Evolutionary conservation across 2,888 invertebrate genomes (phyloP).

Genomic region (Caenorhabditis afra): DNA sequence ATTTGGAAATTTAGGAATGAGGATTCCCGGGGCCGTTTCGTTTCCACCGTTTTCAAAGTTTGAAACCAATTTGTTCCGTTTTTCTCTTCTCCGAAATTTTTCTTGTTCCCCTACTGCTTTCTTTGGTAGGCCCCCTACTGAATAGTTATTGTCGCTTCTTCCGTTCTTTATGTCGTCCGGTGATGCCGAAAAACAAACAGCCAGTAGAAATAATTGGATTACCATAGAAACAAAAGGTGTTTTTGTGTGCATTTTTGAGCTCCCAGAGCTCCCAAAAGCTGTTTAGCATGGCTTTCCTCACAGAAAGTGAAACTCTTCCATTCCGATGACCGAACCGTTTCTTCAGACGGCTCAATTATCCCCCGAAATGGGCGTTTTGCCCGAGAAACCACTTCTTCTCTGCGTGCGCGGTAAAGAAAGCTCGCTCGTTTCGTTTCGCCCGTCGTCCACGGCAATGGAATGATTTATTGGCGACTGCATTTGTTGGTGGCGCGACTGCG

Average conservation of each 20-base stretch:
- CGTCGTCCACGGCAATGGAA: constrained; percentile 9
- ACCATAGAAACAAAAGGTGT: constrained; percentile 2
- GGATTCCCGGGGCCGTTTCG: background rate
- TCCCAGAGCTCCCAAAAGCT: background rate
- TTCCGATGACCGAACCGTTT: background rate
- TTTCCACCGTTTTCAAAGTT: background rate
- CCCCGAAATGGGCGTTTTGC: too few relatives aligned
- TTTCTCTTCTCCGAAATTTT: background rate
- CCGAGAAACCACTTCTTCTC: background rate
- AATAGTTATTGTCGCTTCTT: too few relatives aligned
- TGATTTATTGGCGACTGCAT: constrained; percentile 29
- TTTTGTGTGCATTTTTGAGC: background rate
- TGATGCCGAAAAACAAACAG: background rate
- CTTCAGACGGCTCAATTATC: constrained; percentile 12
- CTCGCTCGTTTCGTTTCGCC: background rate
- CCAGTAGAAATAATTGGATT: background rate
- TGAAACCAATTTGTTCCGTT: background rate
- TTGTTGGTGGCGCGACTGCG: background rate
- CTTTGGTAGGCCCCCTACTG: too few relatives aligned
- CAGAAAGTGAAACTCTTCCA: background rate
- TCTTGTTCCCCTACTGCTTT: too few relatives aligned
- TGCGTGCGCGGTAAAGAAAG: constrained; percentile 9
- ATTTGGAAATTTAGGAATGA: constrained; percentile 5
- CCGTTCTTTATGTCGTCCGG: background rate
- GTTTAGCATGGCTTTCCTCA: too few relatives aligned